A percentile compares a stretch with the other conserved stretches of the same genome.
These are phyloP conservation scores for Odontothrips loti DNA, from an alignment of 2,888 invertebrate species.

Conservation along the genomic window DNA sequence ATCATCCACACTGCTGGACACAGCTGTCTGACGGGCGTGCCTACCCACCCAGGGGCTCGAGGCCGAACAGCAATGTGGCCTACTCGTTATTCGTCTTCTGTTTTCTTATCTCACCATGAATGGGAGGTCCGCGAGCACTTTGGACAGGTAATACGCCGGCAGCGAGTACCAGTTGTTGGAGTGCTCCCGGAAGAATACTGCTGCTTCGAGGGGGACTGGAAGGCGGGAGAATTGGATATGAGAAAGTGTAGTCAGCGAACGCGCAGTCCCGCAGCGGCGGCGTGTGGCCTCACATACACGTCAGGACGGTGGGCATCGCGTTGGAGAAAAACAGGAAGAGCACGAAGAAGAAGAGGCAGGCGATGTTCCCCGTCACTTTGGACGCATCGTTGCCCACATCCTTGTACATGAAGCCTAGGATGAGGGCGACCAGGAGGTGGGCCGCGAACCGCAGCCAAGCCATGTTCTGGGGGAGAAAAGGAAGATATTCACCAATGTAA, in stretches of 20 bases:
- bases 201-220: constrained; percentile 68
- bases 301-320: constrained; percentile 60
- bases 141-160: constrained; percentile 66
- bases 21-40: neutral
- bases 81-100: neutral
- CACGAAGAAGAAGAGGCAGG: constrained; percentile 57
- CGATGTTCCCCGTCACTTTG: constrained; percentile 54
- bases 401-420: constrained; percentile 56
- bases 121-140: constrained; percentile 68
- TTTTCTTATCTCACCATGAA: constrained; percentile 56
- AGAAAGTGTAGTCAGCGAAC: neutral
- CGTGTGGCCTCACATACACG: constrained; percentile 47
- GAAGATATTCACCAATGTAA: constrained; percentile 2
- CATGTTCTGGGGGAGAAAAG: constrained; percentile 43
- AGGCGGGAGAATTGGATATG: constrained; percentile 37
- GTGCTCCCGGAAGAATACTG: constrained; percentile 67
- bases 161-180: constrained; percentile 74
- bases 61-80: neutral
- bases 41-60: constrained; percentile 2
- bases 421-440: constrained; percentile 54
- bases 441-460: constrained; percentile 51
- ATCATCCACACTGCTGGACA: neutral
- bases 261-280: neutral
- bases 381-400: constrained; percentile 56
- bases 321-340: constrained; percentile 60